phyloP scores from a whole-genome alignment of 2,797 vertebrate species.

The Sorex maritimensis region DNA sequence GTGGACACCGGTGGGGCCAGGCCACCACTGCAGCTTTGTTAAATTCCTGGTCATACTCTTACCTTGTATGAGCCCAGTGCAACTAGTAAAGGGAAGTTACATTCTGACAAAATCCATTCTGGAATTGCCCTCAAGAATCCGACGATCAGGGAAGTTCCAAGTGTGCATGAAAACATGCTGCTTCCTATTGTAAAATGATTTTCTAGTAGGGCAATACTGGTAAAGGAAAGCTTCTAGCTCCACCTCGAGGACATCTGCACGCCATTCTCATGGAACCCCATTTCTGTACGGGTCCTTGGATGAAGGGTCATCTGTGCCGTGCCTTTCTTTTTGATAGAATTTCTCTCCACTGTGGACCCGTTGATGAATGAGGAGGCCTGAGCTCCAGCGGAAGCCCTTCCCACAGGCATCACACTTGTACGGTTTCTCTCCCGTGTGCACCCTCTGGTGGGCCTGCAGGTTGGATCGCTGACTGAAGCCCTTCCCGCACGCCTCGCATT shows the following conservation, averaged over 20 bases:
- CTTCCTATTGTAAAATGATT: slow-evolving; percentile 33
- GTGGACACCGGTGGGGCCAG: background rate
- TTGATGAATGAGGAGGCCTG: slow-evolving; percentile 84
- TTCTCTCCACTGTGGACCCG: slow-evolving; percentile 79
- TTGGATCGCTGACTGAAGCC: slow-evolving; percentile 76
- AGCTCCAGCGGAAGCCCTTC: slow-evolving; percentile 85
- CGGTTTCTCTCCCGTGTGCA: slow-evolving; percentile 73
- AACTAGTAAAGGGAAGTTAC: background rate
- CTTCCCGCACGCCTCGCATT: background rate
- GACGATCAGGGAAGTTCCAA: background rate
- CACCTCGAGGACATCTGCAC: background rate
- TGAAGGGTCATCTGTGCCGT: slow-evolving; percentile 35
- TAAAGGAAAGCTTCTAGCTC: slow-evolving; percentile 23
- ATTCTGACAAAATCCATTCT: background rate
- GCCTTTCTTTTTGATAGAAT: slow-evolving; percentile 54
- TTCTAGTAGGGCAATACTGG: background rate
- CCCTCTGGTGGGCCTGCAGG: slow-evolving; percentile 71
- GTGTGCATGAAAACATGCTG: slow-evolving; percentile 26
- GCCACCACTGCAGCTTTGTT: background rate
- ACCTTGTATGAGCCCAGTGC: background rate
- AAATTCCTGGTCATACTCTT: background rate
- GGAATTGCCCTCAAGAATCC: background rate
- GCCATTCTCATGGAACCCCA: background rate
- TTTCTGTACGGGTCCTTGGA: slow-evolving; percentile 67
- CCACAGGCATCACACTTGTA: slow-evolving; percentile 78